Percentiles rank a stretch among this genome's conserved stretches.
Evolutionary conservation across 2,113 vertebrate species (phyloP).

Genomic region (Alaudala cheleensis): DNA sequence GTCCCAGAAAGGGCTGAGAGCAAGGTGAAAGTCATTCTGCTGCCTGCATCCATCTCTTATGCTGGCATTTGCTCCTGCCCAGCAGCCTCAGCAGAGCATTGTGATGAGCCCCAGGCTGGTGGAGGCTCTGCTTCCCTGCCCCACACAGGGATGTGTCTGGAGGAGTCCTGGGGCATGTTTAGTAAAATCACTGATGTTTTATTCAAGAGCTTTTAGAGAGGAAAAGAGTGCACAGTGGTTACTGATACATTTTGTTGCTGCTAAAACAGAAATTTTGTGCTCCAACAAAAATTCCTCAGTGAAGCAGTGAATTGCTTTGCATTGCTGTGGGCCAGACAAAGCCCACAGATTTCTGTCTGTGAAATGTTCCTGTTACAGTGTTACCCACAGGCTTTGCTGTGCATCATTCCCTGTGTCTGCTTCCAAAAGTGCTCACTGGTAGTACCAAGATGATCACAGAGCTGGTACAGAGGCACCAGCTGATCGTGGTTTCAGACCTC

Average conservation of each 20-base stretch:
- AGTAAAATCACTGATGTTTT: slow-evolving; percentile 15
- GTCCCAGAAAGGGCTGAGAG: not conserved
- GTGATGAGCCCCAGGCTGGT: not conserved
- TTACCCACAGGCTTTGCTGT: not conserved
- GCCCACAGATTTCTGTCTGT: not conserved
- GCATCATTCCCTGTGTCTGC: not conserved
- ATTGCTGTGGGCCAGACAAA: not conserved
- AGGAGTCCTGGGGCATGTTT: not conserved
- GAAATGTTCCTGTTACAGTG: fast-evolving
- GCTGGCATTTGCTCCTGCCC: not conserved
- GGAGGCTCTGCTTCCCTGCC: not conserved
- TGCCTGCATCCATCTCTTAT: not conserved
- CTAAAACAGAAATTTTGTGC: not conserved
- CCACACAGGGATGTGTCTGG: not conserved
- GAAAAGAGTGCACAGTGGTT: not conserved
- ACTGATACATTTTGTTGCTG: not conserved
- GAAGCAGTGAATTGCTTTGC: not conserved
- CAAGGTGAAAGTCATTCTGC: not conserved
- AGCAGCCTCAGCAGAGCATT: not conserved
- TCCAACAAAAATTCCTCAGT: not conserved
- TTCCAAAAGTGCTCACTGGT: not conserved
- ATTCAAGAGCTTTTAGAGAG: slow-evolving; percentile 17
- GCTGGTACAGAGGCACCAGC: not conserved
- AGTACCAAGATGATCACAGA: not conserved
- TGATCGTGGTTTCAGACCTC: not conserved